A percentile compares a stretch with the other conserved stretches of the same genome.
Conservation (phyloP, 2,113 vertebrate species). For the Bos taurus region ARS-UCD2.0 NC_037347.1:14626501-14627000, state of each 20-base stretch:
- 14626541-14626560: not conserved
- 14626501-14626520: not conserved
- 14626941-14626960: not conserved
- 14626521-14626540: not conserved
- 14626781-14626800: not conserved
- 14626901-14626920: not conserved
- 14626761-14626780: not conserved
- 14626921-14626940: not conserved
- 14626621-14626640: not conserved
- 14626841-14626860: not conserved
- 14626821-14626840: not conserved
- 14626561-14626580: not conserved
- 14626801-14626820: not conserved
- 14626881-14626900: not conserved
- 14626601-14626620: not conserved
- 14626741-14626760: not conserved
- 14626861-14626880: not conserved
- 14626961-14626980: constrained; percentile 2
- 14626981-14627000: constrained; percentile 17
- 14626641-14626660: not conserved
- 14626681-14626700: not conserved
- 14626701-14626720: not conserved
- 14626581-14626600: not conserved
- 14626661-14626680: constrained; percentile 6
- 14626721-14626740: not conserved